Percentiles rank a stretch among this genome's conserved stretches.
Conservation (phyloP, 2,797 vertebrate genomes). For the Erethizon dorsatum region DNA sequence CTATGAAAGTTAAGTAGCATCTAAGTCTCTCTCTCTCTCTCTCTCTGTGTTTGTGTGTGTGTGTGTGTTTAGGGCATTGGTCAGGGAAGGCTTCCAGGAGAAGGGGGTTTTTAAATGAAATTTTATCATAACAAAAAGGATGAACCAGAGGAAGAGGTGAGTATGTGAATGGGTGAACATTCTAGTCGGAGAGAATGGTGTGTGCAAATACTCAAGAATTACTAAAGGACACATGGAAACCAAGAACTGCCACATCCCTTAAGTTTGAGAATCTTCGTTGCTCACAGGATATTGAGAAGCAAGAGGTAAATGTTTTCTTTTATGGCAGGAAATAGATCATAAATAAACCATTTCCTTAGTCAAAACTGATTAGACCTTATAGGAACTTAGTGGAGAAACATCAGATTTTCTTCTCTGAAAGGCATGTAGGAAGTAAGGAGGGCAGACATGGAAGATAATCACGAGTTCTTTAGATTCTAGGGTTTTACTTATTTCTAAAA, state of each 20-base stretch:
- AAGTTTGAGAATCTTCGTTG: neutral
- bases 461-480: slow-evolving; percentile 37
- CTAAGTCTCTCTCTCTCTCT: neutral
- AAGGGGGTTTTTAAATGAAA: slow-evolving; percentile 27
- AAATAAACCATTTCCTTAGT: slow-evolving; percentile 38
- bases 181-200: neutral
- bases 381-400: neutral
- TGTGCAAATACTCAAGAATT: neutral
- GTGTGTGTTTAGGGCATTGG: neutral
- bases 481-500: slow-evolving; percentile 60
- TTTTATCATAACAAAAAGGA: neutral
- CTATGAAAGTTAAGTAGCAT: neutral
- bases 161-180: neutral
- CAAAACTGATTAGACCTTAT: slow-evolving; percentile 20
- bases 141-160: neutral
- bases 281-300: slow-evolving; percentile 5
- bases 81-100: slow-evolving; percentile 2
- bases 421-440: neutral
- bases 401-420: slow-evolving; percentile 47
- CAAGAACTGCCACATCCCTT: neutral
- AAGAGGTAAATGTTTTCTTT: slow-evolving; percentile 22
- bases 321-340: slow-evolving; percentile 6
- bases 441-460: slow-evolving; percentile 12
- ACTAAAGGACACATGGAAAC: neutral
- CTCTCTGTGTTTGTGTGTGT: neutral